phyloP scores from a whole-genome alignment of 1,140 invertebrate species.

The Drosophila paulistorum region DNA sequence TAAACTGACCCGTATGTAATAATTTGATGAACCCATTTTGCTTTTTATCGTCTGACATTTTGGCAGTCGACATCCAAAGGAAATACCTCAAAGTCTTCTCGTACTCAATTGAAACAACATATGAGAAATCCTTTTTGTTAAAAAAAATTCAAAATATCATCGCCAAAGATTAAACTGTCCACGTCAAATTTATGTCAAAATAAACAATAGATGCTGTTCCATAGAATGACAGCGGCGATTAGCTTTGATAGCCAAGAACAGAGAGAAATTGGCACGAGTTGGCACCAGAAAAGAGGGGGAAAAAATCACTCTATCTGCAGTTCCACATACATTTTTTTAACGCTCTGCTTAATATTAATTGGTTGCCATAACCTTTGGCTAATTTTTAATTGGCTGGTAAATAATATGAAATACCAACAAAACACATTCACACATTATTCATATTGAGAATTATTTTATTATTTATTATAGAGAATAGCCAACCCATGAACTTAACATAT shows the following conservation, averaged over 20 bases:
- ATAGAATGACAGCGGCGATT: constrained; percentile 62
- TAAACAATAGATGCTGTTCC: constrained; percentile 63
- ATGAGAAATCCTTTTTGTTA: constrained; percentile 20
- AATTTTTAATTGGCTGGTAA: constrained; percentile 76
- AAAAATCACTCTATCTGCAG: constrained; percentile 32
- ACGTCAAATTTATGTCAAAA: constrained; percentile 70
- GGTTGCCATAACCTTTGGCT: constrained; percentile 54
- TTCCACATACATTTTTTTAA: constrained; percentile 31
- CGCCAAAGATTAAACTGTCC: constrained; percentile 66
- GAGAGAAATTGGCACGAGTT: constrained; percentile 55
- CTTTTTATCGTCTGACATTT: neutral
- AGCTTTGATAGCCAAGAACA: constrained; percentile 36
- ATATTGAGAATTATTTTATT: constrained; percentile 58
- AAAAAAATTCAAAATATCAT: constrained; percentile 41
- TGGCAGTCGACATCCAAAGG: too few species aligned
- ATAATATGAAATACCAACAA: constrained; percentile 37
- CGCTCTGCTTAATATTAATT: constrained; percentile 45
- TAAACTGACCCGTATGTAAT: neutral
- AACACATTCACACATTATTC: constrained; percentile 46
- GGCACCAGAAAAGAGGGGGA: constrained; percentile 13
- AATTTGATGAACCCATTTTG: neutral
- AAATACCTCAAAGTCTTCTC: neutral
- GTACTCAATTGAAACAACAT: constrained; percentile 37
- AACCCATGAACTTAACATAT: constrained; percentile 52
- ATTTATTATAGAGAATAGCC: constrained; percentile 51